phyloP scores from a whole-genome alignment of 2,888 invertebrate species.

The Gastracanthus pulcherrimus region DNA sequence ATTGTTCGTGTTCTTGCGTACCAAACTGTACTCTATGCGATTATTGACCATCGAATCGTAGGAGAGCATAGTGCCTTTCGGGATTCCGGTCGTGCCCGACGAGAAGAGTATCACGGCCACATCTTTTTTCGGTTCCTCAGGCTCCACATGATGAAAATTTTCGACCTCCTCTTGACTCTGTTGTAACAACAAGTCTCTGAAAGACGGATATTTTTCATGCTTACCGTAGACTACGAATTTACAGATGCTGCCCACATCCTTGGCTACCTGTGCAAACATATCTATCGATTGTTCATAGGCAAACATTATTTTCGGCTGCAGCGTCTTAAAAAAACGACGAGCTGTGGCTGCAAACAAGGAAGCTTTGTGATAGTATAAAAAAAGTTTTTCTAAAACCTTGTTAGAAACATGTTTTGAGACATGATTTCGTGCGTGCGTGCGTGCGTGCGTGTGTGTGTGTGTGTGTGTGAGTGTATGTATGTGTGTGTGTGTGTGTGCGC shows the following conservation, averaged over 20 bases:
- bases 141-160: constrained; percentile 62
- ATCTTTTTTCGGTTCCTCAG: constrained; percentile 56
- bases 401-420: no score
- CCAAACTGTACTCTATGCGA: background rate
- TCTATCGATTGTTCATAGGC: constrained; percentile 53
- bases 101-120: constrained; percentile 66
- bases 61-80: constrained; percentile 65
- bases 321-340: constrained; percentile 30
- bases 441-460: no score
- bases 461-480: no score
- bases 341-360: no score
- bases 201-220: constrained; percentile 51
- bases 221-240: constrained; percentile 63
- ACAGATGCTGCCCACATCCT: constrained; percentile 53
- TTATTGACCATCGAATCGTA: constrained; percentile 9
- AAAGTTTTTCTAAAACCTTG: no score
- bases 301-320: constrained; percentile 67
- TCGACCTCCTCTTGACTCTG: constrained; percentile 58
- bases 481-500: no score
- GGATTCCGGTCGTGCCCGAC: constrained; percentile 70
- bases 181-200: constrained; percentile 61
- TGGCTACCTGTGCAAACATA: constrained; percentile 41
- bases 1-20: background rate
- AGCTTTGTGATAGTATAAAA: no score
- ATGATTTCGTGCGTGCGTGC: no score